Conservation (phyloP, 2,888 invertebrate species). For the Ormyrus nitidulus region DNA sequence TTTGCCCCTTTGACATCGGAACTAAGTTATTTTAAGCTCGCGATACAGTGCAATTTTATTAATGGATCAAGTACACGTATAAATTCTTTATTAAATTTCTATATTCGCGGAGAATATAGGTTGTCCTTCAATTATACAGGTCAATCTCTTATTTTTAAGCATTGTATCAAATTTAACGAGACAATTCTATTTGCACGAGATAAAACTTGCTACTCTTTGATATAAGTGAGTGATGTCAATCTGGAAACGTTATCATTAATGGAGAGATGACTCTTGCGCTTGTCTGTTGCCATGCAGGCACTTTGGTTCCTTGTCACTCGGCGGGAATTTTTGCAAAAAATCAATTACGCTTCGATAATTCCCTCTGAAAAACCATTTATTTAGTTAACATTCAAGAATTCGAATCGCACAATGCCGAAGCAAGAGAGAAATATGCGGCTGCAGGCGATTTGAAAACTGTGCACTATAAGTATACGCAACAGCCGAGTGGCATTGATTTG, state of each 20-base stretch:
- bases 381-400: no score
- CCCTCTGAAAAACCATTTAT: no score
- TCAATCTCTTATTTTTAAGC: not conserved
- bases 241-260: not conserved
- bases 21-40: slow-evolving; percentile 25
- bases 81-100: slow-evolving; percentile 19
- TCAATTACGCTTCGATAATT: no score
- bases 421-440: no score
- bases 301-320: not conserved
- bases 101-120: slow-evolving; percentile 1
- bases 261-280: not conserved
- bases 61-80: slow-evolving; percentile 35
- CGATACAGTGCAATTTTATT: slow-evolving; percentile 23
- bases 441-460: no score
- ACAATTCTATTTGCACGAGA: slow-evolving; percentile 3
- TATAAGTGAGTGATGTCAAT: not conserved
- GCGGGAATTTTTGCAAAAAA: no score
- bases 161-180: not conserved
- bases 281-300: not conserved
- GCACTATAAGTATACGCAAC: no score
- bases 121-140: not conserved
- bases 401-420: no score
- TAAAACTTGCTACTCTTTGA: not conserved
- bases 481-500: no score
- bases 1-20: slow-evolving; percentile 21